Evolutionary conservation across 2,113 vertebrate genomes (phyloP), one percentile per base, ranked within the genome.

Genomic region (Tetrax tetrax): DNA sequence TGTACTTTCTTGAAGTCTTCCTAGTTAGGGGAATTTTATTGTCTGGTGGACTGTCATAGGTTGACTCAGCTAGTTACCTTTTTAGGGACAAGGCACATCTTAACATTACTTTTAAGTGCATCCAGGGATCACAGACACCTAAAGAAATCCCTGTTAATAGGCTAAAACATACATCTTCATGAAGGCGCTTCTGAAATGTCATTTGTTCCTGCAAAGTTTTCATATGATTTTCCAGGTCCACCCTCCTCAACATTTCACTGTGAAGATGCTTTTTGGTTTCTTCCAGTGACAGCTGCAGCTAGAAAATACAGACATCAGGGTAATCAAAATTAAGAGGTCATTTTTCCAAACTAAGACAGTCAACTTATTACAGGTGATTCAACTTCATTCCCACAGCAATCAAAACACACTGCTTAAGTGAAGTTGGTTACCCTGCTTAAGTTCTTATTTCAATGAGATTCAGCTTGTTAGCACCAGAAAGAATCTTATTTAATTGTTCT

Each of bases 131-230:
- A 80, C 14, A 14, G 60, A 75, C 29, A 87, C n/a, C 45, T 82
- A 74, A 59, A 84, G 71, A 84, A 76, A 27, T 61, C 38, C 57
- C 81, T 71, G 23, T 86, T 92, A 90, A 95, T 92, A 93, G 88
- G 38, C 75, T 94, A 86, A 93, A 93, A 96, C 90, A 35, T 97
- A 99, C 99, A 94, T 98, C 97, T 71, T 98, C 97, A 6, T 97
- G 89, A 80, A 99, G 94, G 89, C 88, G 97, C 86, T 96, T 98
- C 97, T 98, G 98, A 54, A 99, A 98, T 7, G 89, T 97, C 24
- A 99, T 94, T 96, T 99, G 96, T 92, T 99, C 99, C 60, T 96
- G 97, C 22, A 98, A 79, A 7, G 98, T 99, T 94, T 98, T 98
- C 69, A 97, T 69, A 76, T 98, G 95, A 96, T 99, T 99, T 97